Evolutionary conservation across 2,113 vertebrate genomes (phyloP).

Genomic region (Toxotes chatareus): DNA sequence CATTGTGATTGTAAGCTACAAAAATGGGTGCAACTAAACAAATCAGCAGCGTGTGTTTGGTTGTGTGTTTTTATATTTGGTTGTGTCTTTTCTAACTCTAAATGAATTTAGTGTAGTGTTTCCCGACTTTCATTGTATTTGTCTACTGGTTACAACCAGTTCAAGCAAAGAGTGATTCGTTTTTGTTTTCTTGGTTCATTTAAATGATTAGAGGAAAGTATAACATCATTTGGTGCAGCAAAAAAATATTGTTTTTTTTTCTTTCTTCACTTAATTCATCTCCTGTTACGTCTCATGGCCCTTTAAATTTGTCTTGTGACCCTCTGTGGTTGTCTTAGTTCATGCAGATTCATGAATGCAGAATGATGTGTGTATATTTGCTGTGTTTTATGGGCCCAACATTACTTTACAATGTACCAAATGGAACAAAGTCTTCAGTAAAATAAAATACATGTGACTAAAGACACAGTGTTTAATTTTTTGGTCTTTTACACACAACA

Average conservation of each 20-base stretch:
- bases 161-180: neutral
- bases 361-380: constrained; percentile 52
- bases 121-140: neutral
- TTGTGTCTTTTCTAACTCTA: neutral
- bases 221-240: neutral
- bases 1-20: neutral
- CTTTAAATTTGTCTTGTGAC: neutral
- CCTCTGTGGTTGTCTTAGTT: neutral
- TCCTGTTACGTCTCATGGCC: neutral
- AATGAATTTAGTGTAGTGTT: neutral
- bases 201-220: neutral
- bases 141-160: neutral
- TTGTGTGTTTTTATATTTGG: constrained; percentile 20
- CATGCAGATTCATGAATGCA: constrained; percentile 16
- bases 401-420: constrained; percentile 44
- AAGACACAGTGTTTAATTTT: neutral
- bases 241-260: neutral
- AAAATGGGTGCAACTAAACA: neutral
- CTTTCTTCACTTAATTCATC: neutral
- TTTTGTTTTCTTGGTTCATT: neutral
- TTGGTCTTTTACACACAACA: neutral
- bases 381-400: constrained; percentile 76
- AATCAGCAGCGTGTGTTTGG: constrained; percentile 3
- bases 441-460: constrained; percentile 31
- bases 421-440: constrained; percentile 63